Base-by-base conservation (phyloP, 2,113 vertebrate genomes). In the Thomomys bottae region DNA sequence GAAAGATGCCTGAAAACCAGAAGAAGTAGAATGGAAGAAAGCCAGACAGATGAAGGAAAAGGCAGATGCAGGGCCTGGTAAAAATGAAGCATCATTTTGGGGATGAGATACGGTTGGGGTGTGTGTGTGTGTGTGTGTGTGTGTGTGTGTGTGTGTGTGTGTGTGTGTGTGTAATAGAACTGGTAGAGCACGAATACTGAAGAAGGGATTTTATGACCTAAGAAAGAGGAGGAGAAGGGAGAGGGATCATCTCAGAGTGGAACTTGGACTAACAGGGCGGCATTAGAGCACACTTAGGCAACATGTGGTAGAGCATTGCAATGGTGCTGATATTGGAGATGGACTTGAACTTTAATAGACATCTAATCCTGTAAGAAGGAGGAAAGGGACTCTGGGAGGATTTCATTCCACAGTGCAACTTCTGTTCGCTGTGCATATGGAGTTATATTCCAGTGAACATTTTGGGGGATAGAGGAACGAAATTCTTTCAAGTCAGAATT, bases 1-100 rank as follows among this genome's bases (percentile, higher is more conserved):
- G 8, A 59, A 87, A 93, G 54, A 90, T 38, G 23, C 30, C 63
- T 78, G 61, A 77, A 89, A 79, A 59, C 34, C 78, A 87, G 66
- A 82, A 71, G 91, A 61, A 64, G 11, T 54, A 21, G 24, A 34
- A 34, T 36, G 3, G 40, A 45, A n/a, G 45, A 71, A 89, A 61
- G 38, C 40, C 49, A 73, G 87, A 76, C 72, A 84, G 76, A 87
- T n/a, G 64, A 28, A 83, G 32, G 4, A 15, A 83, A 49, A 42
- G 73, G n/a, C 77, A 59, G 2, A 70, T 2, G 4, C 10, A 45
- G 9, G 77, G 36, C 73, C 84, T 49, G 34, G 36, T 18, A 64
- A 84, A 64, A 40, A 70, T 20, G 23, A 49, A 87, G 66, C 73
- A 84, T 49, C 49, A 38, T 36, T 91, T 38, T 57, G 36, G 49